phyloP scores from a whole-genome alignment of 2,888 invertebrate genomes.

The Pinctada fucata region DNA sequence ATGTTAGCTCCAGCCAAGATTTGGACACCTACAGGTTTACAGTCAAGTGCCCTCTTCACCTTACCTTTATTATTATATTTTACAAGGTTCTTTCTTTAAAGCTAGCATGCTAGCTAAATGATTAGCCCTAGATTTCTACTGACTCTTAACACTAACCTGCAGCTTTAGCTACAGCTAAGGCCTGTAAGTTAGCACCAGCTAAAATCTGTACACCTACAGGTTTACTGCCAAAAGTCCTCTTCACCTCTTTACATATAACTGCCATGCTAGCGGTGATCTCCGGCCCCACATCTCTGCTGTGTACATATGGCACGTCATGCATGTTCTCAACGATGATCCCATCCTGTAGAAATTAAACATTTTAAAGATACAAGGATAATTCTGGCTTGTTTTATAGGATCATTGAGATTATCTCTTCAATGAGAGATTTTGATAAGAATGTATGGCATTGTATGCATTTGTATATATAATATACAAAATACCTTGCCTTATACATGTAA shows the following conservation, averaged over 20 bases:
- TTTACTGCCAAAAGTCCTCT: constrained; percentile 76
- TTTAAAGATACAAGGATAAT: not conserved
- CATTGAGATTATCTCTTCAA: no score
- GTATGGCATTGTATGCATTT: no score
- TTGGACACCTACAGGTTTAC: constrained; percentile 78
- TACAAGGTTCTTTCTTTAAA: no score
- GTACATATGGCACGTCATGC: constrained; percentile 87
- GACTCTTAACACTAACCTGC: constrained; percentile 76
- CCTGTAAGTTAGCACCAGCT: constrained; percentile 87
- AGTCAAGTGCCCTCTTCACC: constrained; percentile 79
- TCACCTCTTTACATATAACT: constrained; percentile 81
- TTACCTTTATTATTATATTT: constrained; percentile 66
- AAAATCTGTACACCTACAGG: constrained; percentile 81
- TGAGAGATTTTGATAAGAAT: no score
- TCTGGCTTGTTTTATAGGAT: no score
- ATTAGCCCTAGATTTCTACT: no score
- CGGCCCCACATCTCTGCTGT: constrained; percentile 81
- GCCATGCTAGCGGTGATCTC: constrained; percentile 86
- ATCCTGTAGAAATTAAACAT: constrained; percentile 79
- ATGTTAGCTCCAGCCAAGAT: constrained; percentile 87
- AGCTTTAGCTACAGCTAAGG: constrained; percentile 86
- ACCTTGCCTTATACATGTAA: no score
- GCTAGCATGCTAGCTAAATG: no score
- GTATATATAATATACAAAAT: no score
- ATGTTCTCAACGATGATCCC: constrained; percentile 87